These are phyloP conservation scores for Caerostris darwini DNA, from an alignment of 1,140 invertebrate species.

Conservation along the genomic window DNA sequence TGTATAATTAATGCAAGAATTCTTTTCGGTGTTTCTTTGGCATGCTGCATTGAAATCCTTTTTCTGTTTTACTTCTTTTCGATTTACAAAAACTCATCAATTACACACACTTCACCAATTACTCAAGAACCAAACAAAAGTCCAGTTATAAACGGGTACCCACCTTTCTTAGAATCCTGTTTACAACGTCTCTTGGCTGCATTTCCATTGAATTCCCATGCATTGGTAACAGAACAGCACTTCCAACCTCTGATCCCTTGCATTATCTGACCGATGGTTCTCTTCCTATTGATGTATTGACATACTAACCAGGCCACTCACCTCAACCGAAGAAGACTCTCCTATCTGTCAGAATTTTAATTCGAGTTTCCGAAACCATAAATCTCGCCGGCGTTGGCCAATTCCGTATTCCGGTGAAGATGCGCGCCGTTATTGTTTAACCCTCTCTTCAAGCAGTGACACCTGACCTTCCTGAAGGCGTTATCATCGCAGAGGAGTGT, in stretches of 20 bases:
- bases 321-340: not conserved
- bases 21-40: too few species aligned
- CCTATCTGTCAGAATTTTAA: constrained; percentile 13
- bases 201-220: not conserved
- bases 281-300: not conserved
- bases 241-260: constrained; percentile 11
- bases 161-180: not conserved
- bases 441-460: constrained; percentile 15
- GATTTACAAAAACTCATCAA: too few species aligned
- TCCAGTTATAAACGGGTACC: not conserved
- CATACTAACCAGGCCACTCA: not conserved
- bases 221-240: not conserved
- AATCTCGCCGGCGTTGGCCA: not conserved
- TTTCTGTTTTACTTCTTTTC: too few species aligned
- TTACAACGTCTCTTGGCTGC: not conserved
- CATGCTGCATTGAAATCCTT: too few species aligned
- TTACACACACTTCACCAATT: not conserved
- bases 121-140: not conserved
- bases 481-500: constrained; percentile 59
- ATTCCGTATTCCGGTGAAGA: constrained; percentile 42
- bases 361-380: constrained; percentile 22
- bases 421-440: not conserved
- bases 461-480: constrained; percentile 46
- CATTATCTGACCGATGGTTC: constrained; percentile 13
- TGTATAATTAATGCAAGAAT: too few species aligned